Percentiles rank a stretch among this genome's conserved stretches.
phyloP scores from a whole-genome alignment of 2,113 vertebrate genomes.

The Pycnonotus jocosus region DNA sequence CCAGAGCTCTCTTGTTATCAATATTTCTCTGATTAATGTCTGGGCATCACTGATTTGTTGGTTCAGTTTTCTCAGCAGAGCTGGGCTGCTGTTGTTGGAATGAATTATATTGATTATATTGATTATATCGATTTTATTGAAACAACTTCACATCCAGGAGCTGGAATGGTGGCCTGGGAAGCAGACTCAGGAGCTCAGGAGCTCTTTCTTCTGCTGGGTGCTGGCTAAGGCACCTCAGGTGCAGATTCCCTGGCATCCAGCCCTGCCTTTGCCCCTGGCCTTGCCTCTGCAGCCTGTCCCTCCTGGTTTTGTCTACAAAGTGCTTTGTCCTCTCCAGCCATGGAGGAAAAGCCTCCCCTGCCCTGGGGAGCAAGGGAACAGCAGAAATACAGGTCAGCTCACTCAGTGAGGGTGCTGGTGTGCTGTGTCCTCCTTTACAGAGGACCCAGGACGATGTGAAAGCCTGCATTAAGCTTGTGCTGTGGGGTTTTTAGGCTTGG shows the following conservation, averaged over 20 bases:
- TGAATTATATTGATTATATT: too few relatives aligned
- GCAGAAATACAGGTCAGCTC: not conserved
- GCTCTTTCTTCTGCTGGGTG: not conserved
- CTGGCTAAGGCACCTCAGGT: not conserved
- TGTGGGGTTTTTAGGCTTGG: not conserved
- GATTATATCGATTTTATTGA: not conserved
- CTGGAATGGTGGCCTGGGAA: not conserved
- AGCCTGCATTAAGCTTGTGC: not conserved
- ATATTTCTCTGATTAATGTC: not conserved
- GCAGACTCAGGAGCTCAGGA: not conserved
- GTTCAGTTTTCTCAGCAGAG: not conserved
- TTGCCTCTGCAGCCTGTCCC: not conserved
- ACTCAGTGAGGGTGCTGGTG: not conserved
- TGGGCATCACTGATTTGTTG: not conserved
- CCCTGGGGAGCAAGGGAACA: not conserved
- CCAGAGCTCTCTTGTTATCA: not conserved
- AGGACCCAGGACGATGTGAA: not conserved
- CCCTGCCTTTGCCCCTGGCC: not conserved
- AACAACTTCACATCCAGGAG: not conserved
- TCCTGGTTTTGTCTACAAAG: not conserved
- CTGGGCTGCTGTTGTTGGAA: accelerated
- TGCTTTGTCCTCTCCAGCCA: not conserved
- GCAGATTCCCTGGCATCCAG: not conserved
- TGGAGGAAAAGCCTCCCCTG: not conserved
- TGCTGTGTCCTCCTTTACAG: not conserved